Evolutionary conservation across 2,888 invertebrate genomes (phyloP).

Genomic region (Acanthoscelides obtectus): DNA sequence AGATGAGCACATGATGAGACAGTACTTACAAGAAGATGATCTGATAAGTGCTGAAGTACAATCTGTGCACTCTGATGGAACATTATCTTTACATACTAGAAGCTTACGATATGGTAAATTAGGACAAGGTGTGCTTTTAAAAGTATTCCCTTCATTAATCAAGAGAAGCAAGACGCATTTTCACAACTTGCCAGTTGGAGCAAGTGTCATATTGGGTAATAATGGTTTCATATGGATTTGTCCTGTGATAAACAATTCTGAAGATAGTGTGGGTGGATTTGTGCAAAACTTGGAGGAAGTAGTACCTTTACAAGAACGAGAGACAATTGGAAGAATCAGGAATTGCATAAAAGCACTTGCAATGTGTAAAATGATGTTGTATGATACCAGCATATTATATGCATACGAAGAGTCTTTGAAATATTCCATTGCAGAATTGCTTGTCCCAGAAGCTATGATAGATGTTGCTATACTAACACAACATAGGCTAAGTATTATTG

Average conservation of each 20-base stretch:
- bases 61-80: slow-evolving; percentile 85
- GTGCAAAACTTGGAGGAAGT: slow-evolving; percentile 68
- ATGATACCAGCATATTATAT: slow-evolving; percentile 86
- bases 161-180: slow-evolving; percentile 94
- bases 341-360: slow-evolving; percentile 87
- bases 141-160: slow-evolving; percentile 87
- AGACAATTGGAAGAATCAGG: slow-evolving; percentile 81
- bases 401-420: slow-evolving; percentile 85
- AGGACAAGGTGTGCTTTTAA: slow-evolving; percentile 80
- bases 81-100: slow-evolving; percentile 89
- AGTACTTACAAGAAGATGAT: slow-evolving; percentile 91
- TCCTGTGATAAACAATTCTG: slow-evolving; percentile 60
- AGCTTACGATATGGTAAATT: slow-evolving; percentile 97
- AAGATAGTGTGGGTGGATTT: slow-evolving; percentile 68
- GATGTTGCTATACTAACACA: slow-evolving; percentile 78
- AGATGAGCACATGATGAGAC: slow-evolving; percentile 97
- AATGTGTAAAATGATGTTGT: slow-evolving; percentile 83
- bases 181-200: slow-evolving; percentile 87
- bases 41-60: slow-evolving; percentile 97
- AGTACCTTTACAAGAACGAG: slow-evolving; percentile 67
- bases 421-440: slow-evolving; percentile 71
- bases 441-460: slow-evolving; percentile 79
- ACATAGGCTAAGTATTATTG: slow-evolving; percentile 54
- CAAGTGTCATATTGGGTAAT: slow-evolving; percentile 89
- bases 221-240: slow-evolving; percentile 96